A percentile compares a stretch with the other conserved stretches of the same genome.
Conservation (phyloP, 1,140 invertebrate genomes). For the Drosophila rufa region DNA sequence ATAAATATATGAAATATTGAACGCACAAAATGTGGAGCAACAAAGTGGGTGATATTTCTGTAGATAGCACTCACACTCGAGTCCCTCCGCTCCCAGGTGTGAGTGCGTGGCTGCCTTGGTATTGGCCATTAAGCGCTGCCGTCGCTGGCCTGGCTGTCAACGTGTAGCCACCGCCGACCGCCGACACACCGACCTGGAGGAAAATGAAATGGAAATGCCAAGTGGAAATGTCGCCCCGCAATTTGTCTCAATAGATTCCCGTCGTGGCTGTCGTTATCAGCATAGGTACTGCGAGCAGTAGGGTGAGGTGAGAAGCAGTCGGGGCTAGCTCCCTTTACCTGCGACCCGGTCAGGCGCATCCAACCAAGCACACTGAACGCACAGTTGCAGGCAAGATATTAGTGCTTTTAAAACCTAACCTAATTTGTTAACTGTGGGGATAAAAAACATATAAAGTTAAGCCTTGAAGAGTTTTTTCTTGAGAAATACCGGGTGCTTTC, state of each 20-base stretch:
- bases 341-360: constrained; percentile 38
- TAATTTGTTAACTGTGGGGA: no score
- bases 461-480: no score
- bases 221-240: constrained; percentile 39
- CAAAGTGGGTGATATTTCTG: constrained; percentile 72
- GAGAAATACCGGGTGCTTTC: no score
- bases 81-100: constrained; percentile 5
- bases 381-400: constrained; percentile 2
- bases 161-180: constrained; percentile 34
- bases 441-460: no score
- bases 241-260: constrained; percentile 76
- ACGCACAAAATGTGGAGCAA: constrained; percentile 72
- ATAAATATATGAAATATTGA: constrained; percentile 83
- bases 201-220: constrained; percentile 64
- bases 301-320: neutral
- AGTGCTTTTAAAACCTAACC: neutral
- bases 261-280: constrained; percentile 61
- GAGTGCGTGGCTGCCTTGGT: constrained; percentile 56
- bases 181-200: constrained; percentile 1
- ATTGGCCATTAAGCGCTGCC: constrained; percentile 64
- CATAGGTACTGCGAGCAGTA: constrained; percentile 40
- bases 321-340: constrained; percentile 6
- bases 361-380: neutral
- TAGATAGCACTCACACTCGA: constrained; percentile 48
- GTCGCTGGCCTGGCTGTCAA: constrained; percentile 21